Conservation (phyloP, 2,113 vertebrate species). For the Melanotaenia duboulayi region DNA sequence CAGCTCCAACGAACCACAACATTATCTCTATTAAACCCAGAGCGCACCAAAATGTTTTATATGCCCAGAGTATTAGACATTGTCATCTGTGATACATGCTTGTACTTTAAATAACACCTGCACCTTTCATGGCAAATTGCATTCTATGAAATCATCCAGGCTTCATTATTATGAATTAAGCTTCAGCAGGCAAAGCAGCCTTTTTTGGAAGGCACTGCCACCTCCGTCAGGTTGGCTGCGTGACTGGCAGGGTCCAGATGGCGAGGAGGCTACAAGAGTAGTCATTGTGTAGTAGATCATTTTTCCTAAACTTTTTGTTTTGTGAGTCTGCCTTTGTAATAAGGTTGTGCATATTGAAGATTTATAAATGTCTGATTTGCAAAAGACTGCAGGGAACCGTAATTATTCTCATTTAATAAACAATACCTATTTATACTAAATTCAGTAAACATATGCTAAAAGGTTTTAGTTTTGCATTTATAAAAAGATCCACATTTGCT, state of each 20-base stretch:
- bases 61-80: slow-evolving; percentile 48
- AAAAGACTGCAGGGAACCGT: slow-evolving; percentile 28
- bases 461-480: no score
- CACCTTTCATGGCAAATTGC: slow-evolving; percentile 27
- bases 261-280: slow-evolving; percentile 61
- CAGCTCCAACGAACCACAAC: slow-evolving; percentile 37
- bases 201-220: slow-evolving; percentile 54
- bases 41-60: slow-evolving; percentile 56
- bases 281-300: slow-evolving; percentile 60
- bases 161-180: slow-evolving; percentile 74
- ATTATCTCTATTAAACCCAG: slow-evolving; percentile 47
- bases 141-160: slow-evolving; percentile 61
- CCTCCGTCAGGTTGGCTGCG: slow-evolving; percentile 68
- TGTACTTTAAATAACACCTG: slow-evolving; percentile 25
- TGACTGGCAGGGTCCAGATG: slow-evolving; percentile 73
- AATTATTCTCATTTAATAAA: slow-evolving; percentile 29
- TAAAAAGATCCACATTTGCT: no score
- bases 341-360: slow-evolving; percentile 35
- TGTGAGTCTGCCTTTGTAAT: slow-evolving; percentile 53
- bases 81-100: slow-evolving; percentile 53
- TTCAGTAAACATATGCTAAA: no score
- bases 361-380: slow-evolving; percentile 54
- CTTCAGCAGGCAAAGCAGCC: slow-evolving; percentile 34
- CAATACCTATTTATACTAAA: background rate
- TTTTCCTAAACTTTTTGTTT: slow-evolving; percentile 55